Conservation (phyloP, 2,888 invertebrate species). For the Empis stercorea region DNA sequence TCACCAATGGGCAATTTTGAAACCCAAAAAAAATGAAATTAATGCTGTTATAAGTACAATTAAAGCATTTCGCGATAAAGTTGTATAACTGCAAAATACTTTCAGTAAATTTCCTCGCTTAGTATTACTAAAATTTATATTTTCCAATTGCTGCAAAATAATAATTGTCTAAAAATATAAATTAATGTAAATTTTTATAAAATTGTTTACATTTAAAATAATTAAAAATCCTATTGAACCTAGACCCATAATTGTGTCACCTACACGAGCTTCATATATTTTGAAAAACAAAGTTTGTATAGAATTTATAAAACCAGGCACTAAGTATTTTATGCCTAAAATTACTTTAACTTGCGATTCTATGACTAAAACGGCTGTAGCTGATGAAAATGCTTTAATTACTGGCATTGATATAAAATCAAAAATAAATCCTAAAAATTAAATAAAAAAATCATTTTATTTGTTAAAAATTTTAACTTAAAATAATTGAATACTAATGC, state of each 20-base stretch:
- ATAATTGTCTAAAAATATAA: not conserved
- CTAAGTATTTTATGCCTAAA: constrained; percentile 56
- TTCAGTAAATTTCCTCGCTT: constrained; percentile 33
- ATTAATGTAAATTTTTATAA: too few relatives aligned
- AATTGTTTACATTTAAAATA: constrained; percentile 47
- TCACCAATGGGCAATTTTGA: constrained; percentile 31
- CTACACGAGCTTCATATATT: constrained; percentile 40
- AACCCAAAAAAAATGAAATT: constrained; percentile 42
- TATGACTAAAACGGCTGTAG: constrained; percentile 68
- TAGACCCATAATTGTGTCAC: constrained; percentile 54
- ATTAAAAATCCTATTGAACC: constrained; percentile 54
- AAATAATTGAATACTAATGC: too few relatives aligned
- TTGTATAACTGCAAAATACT: constrained; percentile 52
- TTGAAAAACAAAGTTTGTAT: constrained; percentile 41
- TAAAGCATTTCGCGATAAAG: constrained; percentile 66
- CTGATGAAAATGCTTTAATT: constrained; percentile 77
- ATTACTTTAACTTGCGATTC: constrained; percentile 64
- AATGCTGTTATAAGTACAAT: constrained; percentile 52
- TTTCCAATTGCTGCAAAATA: constrained; percentile 47
- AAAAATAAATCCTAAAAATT: constrained; percentile 58
- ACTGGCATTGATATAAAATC: constrained; percentile 77
- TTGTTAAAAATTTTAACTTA: not conserved
- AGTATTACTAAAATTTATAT: constrained; percentile 35
- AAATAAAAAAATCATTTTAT: not conserved
- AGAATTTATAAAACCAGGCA: constrained; percentile 53